These are phyloP conservation scores for Helicoverpa assulta DNA, from an alignment of 2,888 invertebrate genomes.

Conservation along the genomic window DNA sequence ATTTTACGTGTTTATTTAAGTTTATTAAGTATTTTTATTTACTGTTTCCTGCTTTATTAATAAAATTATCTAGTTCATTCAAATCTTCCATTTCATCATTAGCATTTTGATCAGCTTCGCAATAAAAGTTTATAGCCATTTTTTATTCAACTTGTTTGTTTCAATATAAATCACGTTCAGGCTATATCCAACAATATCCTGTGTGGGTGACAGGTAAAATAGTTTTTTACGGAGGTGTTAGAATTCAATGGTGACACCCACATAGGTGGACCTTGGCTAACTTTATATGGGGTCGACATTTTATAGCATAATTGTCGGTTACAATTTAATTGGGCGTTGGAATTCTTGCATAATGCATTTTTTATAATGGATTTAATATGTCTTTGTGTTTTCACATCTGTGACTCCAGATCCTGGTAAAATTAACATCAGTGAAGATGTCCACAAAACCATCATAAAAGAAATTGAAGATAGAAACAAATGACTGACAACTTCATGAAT, in stretches of 20 bases:
- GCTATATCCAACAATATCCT: slow-evolving; percentile 55
- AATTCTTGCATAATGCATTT: slow-evolving; percentile 62
- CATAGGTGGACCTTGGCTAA: slow-evolving; percentile 75
- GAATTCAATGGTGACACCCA: slow-evolving; percentile 83
- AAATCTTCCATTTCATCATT: background rate
- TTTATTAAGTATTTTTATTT: background rate
- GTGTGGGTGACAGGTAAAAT: slow-evolving; percentile 78
- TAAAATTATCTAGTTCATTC: too few species aligned
- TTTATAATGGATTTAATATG: slow-evolving; percentile 44
- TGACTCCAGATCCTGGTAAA: background rate
- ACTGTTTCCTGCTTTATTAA: background rate
- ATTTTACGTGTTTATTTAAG: background rate
- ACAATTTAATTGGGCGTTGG: slow-evolving; percentile 74
- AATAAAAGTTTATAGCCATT: background rate
- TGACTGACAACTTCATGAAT: background rate
- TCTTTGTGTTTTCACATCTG: slow-evolving; percentile 25
- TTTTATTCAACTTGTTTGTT: slow-evolving; percentile 49
- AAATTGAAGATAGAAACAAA: background rate
- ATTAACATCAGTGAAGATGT: background rate
- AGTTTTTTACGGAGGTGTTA: slow-evolving; percentile 70
- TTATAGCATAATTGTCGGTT: slow-evolving; percentile 76
- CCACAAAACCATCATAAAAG: background rate
- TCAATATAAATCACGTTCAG: slow-evolving; percentile 49
- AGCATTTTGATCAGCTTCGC: background rate
- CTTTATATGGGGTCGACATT: slow-evolving; percentile 78